A percentile compares a stretch with the other conserved stretches of the same genome.
phyloP scores from a whole-genome alignment of 2,113 vertebrate species.

The Cochlearius cochlearius region DNA sequence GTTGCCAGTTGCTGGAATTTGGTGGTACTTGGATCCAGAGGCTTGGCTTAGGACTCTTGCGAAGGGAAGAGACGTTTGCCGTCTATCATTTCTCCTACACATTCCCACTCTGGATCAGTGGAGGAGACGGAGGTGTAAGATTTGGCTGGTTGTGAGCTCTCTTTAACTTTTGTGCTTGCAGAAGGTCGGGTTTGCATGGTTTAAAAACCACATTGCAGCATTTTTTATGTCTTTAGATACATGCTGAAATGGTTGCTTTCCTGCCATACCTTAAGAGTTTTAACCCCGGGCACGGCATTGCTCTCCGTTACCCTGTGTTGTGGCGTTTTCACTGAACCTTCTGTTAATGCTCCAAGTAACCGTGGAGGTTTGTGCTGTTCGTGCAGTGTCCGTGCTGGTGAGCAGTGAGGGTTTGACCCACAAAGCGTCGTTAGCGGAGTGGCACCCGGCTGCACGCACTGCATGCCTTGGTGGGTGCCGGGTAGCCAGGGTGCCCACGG shows the following conservation, averaged over 20 bases:
- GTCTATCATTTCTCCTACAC: neutral
- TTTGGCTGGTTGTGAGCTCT: neutral
- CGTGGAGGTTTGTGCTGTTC: rapidly evolving
- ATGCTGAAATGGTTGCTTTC: neutral
- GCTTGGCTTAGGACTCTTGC: neutral
- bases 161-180: neutral
- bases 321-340: neutral
- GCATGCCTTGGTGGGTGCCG: neutral
- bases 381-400: neutral
- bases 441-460: neutral
- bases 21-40: neutral
- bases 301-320: rapidly evolving
- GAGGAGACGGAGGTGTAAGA: neutral
- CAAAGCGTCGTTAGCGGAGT: rapidly evolving
- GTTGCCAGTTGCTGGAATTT: neutral
- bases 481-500: rapidly evolving
- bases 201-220: neutral
- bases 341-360: rapidly evolving
- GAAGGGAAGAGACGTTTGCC: neutral
- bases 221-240: neutral
- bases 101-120: neutral
- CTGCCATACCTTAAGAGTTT: neutral
- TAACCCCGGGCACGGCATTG: rapidly evolving
- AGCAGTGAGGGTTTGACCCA: neutral
- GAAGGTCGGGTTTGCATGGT: neutral